phyloP scores from a whole-genome alignment of 2,797 vertebrate species.

The Paedocypris micromegethes region DNA sequence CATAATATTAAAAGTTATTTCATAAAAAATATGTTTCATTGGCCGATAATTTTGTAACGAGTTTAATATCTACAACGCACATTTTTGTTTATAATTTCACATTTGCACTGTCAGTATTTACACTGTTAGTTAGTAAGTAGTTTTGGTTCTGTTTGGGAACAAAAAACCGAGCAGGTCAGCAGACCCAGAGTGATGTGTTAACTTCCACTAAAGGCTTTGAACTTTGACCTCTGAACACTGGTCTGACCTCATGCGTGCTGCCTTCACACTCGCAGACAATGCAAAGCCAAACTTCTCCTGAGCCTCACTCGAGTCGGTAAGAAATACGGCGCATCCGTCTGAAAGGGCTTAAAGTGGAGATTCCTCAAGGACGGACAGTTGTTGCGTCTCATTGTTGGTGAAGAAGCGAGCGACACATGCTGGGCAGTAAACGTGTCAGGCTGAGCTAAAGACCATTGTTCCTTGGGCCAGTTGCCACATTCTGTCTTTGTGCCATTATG shows the following conservation, averaged over 20 bases:
- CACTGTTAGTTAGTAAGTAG: too few species aligned
- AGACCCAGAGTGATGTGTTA: slow-evolving; percentile 55
- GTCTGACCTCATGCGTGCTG: slow-evolving; percentile 43
- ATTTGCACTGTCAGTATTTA: too few species aligned
- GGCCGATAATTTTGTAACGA: too few species aligned
- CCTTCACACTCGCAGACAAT: slow-evolving; percentile 47
- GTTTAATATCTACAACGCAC: too few species aligned
- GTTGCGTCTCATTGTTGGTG: slow-evolving; percentile 67
- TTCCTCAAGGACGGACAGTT: slow-evolving; percentile 55
- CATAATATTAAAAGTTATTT: too few species aligned
- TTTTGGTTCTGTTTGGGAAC: background rate
- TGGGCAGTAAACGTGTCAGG: slow-evolving; percentile 76
- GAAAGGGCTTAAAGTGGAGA: slow-evolving; percentile 36
- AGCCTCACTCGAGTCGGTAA: slow-evolving; percentile 50
- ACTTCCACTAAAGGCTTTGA: slow-evolving; percentile 62
- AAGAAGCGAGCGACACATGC: slow-evolving; percentile 71
- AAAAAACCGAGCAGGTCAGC: slow-evolving; percentile 54
- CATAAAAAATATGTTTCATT: too few species aligned
- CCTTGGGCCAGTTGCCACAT: slow-evolving; percentile 55
- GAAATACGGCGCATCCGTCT: slow-evolving; percentile 44
- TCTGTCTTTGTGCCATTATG: slow-evolving; percentile 62
- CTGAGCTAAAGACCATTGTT: slow-evolving; percentile 70
- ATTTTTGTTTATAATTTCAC: too few species aligned
- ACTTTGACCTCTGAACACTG: slow-evolving; percentile 58
- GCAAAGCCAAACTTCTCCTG: slow-evolving; percentile 50